Base-by-base conservation (phyloP, 2,113 vertebrate species). In the Australoheros scitulus region DNA sequence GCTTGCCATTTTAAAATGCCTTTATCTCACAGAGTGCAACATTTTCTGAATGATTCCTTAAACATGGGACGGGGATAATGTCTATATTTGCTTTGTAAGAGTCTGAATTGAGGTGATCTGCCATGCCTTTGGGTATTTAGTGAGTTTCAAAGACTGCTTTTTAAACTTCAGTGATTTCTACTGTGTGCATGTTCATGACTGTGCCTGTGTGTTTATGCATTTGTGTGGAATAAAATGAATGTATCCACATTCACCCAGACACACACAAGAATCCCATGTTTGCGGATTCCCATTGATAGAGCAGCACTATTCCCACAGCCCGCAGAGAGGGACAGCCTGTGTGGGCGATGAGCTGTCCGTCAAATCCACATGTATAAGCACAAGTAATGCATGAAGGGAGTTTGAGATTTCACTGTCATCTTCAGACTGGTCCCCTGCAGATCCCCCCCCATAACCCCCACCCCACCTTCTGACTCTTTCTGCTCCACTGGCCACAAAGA, bases 371-470 rank as follows among this genome's bases (percentile, higher is more conserved):
- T 88, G 82, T 87, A 82, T 76, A 75, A 56, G 26, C 61, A 11
- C 68, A 76, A 93, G 84, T 81, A 78, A 91, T 84, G 92, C 92
- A 87, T 92, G 84, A 91, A 92, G 92, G 74, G 80, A 93, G 87
- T 88, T 82, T 88, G 87, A 93, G 87, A 93, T 88, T 90, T 88
- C 52, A 78, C 90, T 88, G 89, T 93, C 90, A 91, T 91, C 76
- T 80, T 79, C 81, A 83, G 80, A 89, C 87, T 70, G 76, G 63
- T 80, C 79, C 87, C 87, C 76, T 74, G 75, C 77, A 87, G 64
- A 85, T 74, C 68, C 50, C 72, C 72, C 26, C 68, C 47, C 76
- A 55, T 7, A 52, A 52, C 15, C 26, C 3, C 6, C 68, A 55
- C 26, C 14, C 34, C 47, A 63, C 32, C 77, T 47, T 81, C 70